phyloP scores from a whole-genome alignment of 2,888 invertebrate genomes.

The Ischnura elegans region DNA sequence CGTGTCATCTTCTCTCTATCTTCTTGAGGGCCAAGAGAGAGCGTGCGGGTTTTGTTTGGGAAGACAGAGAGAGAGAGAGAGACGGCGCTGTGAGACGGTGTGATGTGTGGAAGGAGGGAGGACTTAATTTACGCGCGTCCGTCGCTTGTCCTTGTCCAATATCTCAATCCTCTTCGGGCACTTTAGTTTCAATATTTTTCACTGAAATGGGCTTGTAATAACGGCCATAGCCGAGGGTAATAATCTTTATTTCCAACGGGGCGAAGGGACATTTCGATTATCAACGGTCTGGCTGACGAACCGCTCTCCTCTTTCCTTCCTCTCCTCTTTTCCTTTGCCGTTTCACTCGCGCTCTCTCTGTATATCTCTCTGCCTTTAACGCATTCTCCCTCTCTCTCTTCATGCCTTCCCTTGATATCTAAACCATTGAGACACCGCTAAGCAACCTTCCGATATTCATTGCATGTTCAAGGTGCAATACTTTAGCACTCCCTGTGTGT shows the following conservation, averaged over 20 bases:
- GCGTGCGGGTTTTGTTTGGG: too few species aligned
- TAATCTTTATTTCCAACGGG: conserved; percentile 48
- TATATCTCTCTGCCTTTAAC: too few species aligned
- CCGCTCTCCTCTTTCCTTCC: background rate
- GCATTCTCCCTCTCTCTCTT: background rate
- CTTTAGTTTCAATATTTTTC: conserved; percentile 54
- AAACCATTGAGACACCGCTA: too few species aligned
- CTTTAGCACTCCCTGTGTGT: too few species aligned
- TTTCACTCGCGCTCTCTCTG: background rate
- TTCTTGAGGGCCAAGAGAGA: background rate
- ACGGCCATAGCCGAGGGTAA: conserved; percentile 40
- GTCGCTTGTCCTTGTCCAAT: conserved; percentile 36
- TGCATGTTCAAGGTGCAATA: too few species aligned
- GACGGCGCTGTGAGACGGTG: background rate
- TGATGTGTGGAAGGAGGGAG: background rate
- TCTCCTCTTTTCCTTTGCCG: background rate
- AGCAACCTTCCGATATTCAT: too few species aligned
- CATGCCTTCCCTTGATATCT: background rate
- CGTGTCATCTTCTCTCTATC: background rate
- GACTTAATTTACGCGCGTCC: conserved; percentile 24
- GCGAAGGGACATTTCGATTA: conserved; percentile 10
- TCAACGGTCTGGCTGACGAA: background rate
- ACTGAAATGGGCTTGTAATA: conserved; percentile 38
- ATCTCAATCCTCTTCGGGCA: conserved; percentile 46
- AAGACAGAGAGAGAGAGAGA: background rate